phyloP scores from a whole-genome alignment of 1,140 invertebrate species.

The Condylostylus longicornis region DNA sequence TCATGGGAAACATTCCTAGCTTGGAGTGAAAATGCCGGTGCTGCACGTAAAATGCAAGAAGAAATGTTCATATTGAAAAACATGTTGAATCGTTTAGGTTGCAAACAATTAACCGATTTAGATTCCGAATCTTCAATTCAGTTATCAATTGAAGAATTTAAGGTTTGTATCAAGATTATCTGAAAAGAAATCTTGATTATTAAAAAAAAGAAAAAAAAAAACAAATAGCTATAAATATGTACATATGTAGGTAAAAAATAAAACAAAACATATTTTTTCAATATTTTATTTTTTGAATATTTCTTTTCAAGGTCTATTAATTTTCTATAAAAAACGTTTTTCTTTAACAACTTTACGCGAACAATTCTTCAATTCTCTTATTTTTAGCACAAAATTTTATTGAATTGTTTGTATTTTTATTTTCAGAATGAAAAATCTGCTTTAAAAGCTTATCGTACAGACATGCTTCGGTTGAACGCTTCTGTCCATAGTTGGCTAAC shows the following conservation, averaged over 20 bases:
- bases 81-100: slow-evolving; percentile 19
- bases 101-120: slow-evolving; percentile 20
- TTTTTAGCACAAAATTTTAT: too few species aligned
- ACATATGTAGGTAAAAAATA: too few species aligned
- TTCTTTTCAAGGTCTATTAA: too few species aligned
- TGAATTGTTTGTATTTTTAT: too few species aligned
- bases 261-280: too few species aligned
- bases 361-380: too few species aligned
- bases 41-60: slow-evolving; percentile 26
- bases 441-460: slow-evolving; percentile 52
- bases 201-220: too few species aligned
- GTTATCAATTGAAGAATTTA: slow-evolving; percentile 24
- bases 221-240: too few species aligned
- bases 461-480: slow-evolving; percentile 55
- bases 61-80: slow-evolving; percentile 28
- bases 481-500: slow-evolving; percentile 56
- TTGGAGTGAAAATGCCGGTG: slow-evolving; percentile 31
- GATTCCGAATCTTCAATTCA: slow-evolving; percentile 30
- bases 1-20: slow-evolving; percentile 28
- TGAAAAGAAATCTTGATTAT: too few species aligned
- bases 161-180: slow-evolving; percentile 20
- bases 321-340: too few species aligned
- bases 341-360: too few species aligned
- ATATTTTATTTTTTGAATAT: too few species aligned
- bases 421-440: slow-evolving; percentile 46